Conservation (phyloP, 2,113 vertebrate genomes). For the Setophaga petechia region DNA sequence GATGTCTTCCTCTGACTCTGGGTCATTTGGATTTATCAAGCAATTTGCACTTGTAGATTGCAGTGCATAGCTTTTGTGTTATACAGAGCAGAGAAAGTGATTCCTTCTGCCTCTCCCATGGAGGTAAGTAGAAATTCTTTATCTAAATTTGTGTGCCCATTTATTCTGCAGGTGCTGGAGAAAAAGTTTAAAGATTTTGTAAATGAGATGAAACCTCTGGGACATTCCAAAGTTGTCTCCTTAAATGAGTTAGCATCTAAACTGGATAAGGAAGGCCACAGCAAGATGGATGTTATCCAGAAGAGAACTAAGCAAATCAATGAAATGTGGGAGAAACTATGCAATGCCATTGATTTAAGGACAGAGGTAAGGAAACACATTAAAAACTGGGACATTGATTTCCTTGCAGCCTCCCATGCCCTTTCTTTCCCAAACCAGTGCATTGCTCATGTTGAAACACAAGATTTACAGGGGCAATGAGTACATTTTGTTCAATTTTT, state of each 20-base stretch:
- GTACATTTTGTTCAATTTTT: background rate
- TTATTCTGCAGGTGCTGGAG: slow-evolving; percentile 78
- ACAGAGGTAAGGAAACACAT: slow-evolving; percentile 73
- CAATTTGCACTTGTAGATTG: background rate
- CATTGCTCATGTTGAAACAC: background rate
- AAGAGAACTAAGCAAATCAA: slow-evolving; percentile 66
- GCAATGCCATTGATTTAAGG: slow-evolving; percentile 70
- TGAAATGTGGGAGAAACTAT: slow-evolving; percentile 79
- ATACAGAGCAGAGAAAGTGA: background rate
- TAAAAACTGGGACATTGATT: background rate
- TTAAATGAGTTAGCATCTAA: slow-evolving; percentile 75
- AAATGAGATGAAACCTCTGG: slow-evolving; percentile 78
- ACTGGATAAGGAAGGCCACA: slow-evolving; percentile 60
- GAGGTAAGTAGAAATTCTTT: background rate
- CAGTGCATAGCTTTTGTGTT: background rate
- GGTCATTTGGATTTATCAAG: background rate
- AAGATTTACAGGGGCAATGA: background rate
- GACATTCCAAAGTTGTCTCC: slow-evolving; percentile 74
- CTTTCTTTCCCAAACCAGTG: background rate
- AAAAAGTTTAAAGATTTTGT: slow-evolving; percentile 84
- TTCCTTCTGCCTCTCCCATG: background rate
- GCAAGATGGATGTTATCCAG: slow-evolving; percentile 65
- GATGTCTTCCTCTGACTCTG: background rate
- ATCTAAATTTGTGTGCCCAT: background rate
- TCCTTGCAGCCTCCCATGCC: background rate